Base-by-base conservation (phyloP, 2,113 vertebrate genomes). In the Gopherus evgoodei region DNA sequence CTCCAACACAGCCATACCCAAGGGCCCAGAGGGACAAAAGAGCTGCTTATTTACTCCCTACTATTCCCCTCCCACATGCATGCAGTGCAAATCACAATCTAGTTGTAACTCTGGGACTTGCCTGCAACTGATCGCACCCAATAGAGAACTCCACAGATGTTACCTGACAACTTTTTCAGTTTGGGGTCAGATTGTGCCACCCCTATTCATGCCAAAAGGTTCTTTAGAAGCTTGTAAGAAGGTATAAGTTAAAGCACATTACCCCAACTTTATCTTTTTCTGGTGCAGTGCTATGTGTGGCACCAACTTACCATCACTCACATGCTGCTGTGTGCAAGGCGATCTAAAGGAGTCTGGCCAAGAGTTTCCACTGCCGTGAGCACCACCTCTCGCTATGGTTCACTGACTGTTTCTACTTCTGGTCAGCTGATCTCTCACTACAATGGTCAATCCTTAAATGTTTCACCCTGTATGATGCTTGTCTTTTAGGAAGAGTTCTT, bases 321-420 rank as follows among this genome's bases (percentile, higher is more conserved):
- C 25, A 24, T 27, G 5, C 29, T 85, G 3, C 52, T 6, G 7
- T 83, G 84, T 85, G n/a, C 3, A 53, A 84, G n/a, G 5, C 53
- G 31, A 29, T 17, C 21, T 3, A 50, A 14, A 5, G 75, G 1
- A 2, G 83, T 21, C 54, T 59, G 76, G 13, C 53, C 3, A 50
- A 83, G 50, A 44, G 12, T 2, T 38, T 38, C 31, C 0, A 14
- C 4, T 3, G n/a, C 11, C 4, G 1, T 78, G 76, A 75, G 0
- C 0, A 1, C 47, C 38, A 25, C n/a, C 4, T 56, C 11, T 82
- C 52, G 16, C 4, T 72, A 49, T 0, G 42, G 8, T 1, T 91
- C 29, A 53, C 9, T 35, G 38, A 62, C 83, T 44, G 72, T 1
- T 6, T 87, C 21, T 49, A 21, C 82, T 82, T 7, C 3, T 75